phyloP scores from a whole-genome alignment of 37 sponge, comb jelly and placozoan species.

The Geodia barretti region DNA sequence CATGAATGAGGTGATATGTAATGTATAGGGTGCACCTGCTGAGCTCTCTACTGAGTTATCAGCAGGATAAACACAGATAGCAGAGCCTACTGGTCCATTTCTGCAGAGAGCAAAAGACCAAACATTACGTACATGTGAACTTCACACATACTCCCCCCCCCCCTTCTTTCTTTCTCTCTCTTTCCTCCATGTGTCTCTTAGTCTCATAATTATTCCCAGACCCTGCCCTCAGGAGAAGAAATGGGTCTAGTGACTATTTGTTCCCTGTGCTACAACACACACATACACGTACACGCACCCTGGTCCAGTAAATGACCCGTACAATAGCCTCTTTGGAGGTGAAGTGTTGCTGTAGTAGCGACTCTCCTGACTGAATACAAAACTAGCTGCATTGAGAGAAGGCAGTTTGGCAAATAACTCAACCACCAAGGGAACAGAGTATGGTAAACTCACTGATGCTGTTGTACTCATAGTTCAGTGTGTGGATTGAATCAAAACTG shows the following conservation, averaged over 20 bases:
- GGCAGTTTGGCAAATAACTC: too few species aligned
- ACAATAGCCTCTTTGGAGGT: neutral
- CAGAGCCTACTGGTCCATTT: constrained; percentile 13
- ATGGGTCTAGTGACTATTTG: too few species aligned
- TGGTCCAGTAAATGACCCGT: constrained; percentile 27
- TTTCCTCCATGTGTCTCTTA: too few species aligned
- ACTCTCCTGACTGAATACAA: constrained; percentile 1
- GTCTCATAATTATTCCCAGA: too few species aligned
- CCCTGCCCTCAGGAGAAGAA: too few species aligned
- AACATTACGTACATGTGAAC: neutral
- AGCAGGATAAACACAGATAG: constrained; percentile 17
- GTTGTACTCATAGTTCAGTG: constrained; percentile 14
- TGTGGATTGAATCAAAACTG: neutral
- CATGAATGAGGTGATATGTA: neutral
- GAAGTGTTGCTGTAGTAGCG: neutral
- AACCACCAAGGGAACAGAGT: neutral
- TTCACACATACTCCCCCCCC: too few species aligned
- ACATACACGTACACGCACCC: neutral
- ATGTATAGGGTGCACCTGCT: neutral
- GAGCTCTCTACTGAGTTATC: neutral
- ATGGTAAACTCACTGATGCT: neutral
- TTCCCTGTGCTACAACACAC: too few species aligned
- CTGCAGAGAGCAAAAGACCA: neutral
- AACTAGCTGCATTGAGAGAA: constrained; percentile 1
- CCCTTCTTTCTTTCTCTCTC: too few species aligned